Conservation (phyloP, 2,113 vertebrate species). For the Sisor rabdophorus region DNA sequence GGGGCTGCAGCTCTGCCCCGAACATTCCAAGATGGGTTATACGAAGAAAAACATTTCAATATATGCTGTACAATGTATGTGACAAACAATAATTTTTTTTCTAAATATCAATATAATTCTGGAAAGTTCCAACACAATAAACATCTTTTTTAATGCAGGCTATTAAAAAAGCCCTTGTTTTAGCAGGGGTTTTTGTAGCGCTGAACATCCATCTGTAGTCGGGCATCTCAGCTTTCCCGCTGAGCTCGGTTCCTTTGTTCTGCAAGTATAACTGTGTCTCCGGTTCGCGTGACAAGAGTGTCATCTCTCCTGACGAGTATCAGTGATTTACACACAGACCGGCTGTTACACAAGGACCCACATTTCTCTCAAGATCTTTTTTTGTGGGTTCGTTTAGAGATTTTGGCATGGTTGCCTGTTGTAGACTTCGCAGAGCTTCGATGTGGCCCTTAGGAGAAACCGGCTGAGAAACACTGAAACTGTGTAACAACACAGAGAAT, state of each 20-base stretch:
- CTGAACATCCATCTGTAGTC: conserved; percentile 46
- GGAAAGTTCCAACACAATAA: too few species aligned
- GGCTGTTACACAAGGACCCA: conserved; percentile 36
- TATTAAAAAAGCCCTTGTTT: background rate
- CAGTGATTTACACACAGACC: conserved; percentile 48
- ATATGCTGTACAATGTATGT: too few species aligned
- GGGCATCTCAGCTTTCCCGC: conserved; percentile 20
- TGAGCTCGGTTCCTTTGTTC: conserved; percentile 40
- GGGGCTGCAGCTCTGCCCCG: too few species aligned
- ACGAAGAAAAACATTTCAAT: too few species aligned
- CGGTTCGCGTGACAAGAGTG: conserved; percentile 49
- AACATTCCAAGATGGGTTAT: too few species aligned
- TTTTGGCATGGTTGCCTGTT: conserved; percentile 27
- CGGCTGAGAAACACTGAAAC: conserved; percentile 26
- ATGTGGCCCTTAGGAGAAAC: conserved; percentile 47
- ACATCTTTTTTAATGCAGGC: background rate
- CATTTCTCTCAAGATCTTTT: conserved; percentile 45
- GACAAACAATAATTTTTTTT: too few species aligned
- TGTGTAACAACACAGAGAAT: background rate
- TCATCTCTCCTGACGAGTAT: conserved; percentile 46
- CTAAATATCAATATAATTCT: too few species aligned
- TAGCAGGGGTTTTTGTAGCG: conserved; percentile 18
- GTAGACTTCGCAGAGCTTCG: conserved; percentile 38
- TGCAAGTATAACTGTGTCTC: conserved; percentile 44
- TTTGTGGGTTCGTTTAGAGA: conserved; percentile 45